Evolutionary conservation across 2,888 invertebrate species (phyloP), one percentile per base, ranked within the genome.

Genomic region (Sarcophaga carnaria): DNA sequence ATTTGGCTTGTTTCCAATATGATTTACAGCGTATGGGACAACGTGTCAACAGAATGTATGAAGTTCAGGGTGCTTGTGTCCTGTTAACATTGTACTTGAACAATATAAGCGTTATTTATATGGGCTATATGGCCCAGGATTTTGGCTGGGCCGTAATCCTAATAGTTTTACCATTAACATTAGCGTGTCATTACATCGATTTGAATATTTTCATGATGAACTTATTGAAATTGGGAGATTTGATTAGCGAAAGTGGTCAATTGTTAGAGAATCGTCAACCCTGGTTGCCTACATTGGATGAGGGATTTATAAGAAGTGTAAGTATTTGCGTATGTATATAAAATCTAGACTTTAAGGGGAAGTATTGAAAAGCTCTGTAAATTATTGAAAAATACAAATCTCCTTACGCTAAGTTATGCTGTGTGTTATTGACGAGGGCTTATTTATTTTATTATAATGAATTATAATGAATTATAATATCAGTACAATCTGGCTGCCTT

Each of bases 281-380:
- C 0, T 75, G 70, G 45, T 25, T 76, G 67, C 71, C 83, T 10
- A 59, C 60, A 64, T 63, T 83, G 63, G 76, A 83, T 14, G 59
- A 59, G 25, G 77, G 72, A 20, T 72, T 83, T 22, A 80, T 80
- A 59, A 76, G 77, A 25, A 83, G 80, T 74, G 85, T 86, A 62
- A 82, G 85, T 85, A 5, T 6, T 6, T 6, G 6, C 5, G 1
- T 37, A 5, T 5, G 27, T 4, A 27, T 37, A 37, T 37, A 37
- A 8, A 2, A 37, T 37, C 2, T 10, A 37, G 8, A 37, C 37
- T 37, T 37, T 37, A 37, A 37, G 37, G 8, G 37, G 2, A 10
- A 11, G 3, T 59, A 59, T 59, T 59, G 59, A 6, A 17, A 14
- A 5, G 14, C 17, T 59, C 59, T n/a, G 2, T 10, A 59, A 59